phyloP scores from a whole-genome alignment of 2,113 vertebrate genomes.

The Ariopsis seemanni region DNA sequence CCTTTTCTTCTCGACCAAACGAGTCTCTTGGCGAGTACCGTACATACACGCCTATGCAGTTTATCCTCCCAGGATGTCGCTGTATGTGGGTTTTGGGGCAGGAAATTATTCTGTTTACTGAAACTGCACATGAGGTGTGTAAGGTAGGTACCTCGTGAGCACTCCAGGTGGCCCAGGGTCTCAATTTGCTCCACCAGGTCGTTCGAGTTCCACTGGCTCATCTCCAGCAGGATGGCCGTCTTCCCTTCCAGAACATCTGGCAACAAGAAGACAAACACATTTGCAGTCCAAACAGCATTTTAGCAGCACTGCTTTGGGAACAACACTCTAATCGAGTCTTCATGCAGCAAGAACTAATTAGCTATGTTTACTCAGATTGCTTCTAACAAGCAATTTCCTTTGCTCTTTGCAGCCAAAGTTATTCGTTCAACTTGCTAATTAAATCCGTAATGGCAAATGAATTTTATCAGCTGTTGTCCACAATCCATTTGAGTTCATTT shows the following conservation, averaged over 20 bases:
- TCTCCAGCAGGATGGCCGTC: constrained; percentile 90
- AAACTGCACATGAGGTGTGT: not conserved
- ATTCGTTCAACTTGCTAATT: not conserved
- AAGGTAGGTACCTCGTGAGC: constrained; percentile 78
- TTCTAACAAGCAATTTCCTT: constrained; percentile 23
- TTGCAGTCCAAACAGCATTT: constrained; percentile 10
- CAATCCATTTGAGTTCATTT: not conserved
- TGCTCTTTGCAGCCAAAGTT: not conserved
- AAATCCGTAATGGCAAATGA: constrained; percentile 9
- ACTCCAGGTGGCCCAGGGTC: constrained; percentile 88
- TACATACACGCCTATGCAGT: not conserved
- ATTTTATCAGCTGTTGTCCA: not conserved
- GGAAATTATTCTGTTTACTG: too few species aligned
- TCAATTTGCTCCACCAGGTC: constrained; percentile 98
- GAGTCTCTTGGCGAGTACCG: not conserved
- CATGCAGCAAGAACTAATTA: constrained; percentile 3
- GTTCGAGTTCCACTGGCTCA: constrained; percentile 99
- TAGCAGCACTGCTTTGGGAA: not conserved
- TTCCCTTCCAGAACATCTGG: constrained; percentile 93
- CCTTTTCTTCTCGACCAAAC: not conserved
- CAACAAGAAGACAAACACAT: constrained; percentile 28
- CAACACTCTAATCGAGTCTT: not conserved
- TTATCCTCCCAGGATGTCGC: not conserved
- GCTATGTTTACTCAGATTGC: not conserved
- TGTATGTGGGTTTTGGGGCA: not conserved